phyloP scores from a whole-genome alignment of 2,797 vertebrate genomes.

The Lepus oiostolus region DNA sequence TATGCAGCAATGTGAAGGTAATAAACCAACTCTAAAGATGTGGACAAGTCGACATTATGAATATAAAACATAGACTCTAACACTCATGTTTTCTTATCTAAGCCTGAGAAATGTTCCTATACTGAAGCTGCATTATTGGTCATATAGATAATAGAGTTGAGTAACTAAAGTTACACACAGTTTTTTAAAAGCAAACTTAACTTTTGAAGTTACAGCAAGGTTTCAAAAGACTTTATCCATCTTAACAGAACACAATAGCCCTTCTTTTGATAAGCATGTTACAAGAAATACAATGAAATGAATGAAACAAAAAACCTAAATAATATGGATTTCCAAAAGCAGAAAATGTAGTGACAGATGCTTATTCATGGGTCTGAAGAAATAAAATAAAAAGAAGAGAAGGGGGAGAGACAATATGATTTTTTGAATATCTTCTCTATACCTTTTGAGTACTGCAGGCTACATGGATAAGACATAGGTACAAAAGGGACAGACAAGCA shows the following conservation, averaged over 20 bases:
- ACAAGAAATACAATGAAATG: slow-evolving; percentile 27
- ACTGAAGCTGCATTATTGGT: neutral
- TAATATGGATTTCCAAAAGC: neutral
- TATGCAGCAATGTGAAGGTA: slow-evolving; percentile 15
- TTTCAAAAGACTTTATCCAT: neutral
- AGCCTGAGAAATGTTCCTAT: slow-evolving; percentile 21
- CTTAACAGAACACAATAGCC: slow-evolving; percentile 25
- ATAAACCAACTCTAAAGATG: slow-evolving; percentile 62
- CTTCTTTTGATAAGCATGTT: neutral
- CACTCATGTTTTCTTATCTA: slow-evolving; percentile 15
- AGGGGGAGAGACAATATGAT: neutral
- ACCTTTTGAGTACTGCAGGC: neutral
- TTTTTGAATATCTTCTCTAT: neutral
- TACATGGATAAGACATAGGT: neutral
- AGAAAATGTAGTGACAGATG: neutral
- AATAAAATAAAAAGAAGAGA: neutral
- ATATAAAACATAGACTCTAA: slow-evolving; percentile 20
- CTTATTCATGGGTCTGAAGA: slow-evolving; percentile 8
- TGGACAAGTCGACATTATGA: slow-evolving; percentile 27
- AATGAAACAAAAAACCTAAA: slow-evolving; percentile 3
- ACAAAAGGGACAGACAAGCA: neutral
- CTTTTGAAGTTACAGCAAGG: slow-evolving; percentile 21
- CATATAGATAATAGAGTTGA: neutral
- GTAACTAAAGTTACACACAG: neutral
- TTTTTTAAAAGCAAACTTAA: neutral